Evolutionary conservation across 2,113 vertebrate species (phyloP).

Genomic region (Orcinus orca): DNA sequence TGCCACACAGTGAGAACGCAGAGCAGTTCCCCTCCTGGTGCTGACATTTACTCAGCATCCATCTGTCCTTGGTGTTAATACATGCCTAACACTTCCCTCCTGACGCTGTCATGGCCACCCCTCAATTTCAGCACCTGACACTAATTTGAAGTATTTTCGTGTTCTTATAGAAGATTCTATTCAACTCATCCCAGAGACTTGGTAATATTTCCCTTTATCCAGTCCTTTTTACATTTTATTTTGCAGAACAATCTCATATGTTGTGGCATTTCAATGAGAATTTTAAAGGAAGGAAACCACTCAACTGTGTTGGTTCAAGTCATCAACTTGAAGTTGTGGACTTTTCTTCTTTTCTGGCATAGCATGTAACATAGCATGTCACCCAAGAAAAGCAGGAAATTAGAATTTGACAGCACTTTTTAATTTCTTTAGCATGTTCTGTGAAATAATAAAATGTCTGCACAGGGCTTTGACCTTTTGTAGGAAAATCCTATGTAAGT

Average conservation of each 20-base stretch:
- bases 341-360: background rate
- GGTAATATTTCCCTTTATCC: background rate
- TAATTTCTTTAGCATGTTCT: background rate
- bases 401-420: background rate
- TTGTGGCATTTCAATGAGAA: background rate
- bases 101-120: background rate
- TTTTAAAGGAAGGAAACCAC: background rate
- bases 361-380: background rate
- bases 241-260: background rate
- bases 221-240: background rate
- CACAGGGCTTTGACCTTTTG: background rate
- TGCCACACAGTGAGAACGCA: background rate
- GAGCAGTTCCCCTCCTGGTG: background rate
- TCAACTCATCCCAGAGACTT: background rate
- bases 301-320: background rate
- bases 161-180: background rate
- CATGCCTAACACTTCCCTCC: background rate
- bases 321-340: background rate
- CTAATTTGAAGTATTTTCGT: background rate
- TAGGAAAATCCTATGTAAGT: background rate
- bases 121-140: background rate
- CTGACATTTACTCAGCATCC: background rate
- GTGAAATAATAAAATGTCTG: background rate
- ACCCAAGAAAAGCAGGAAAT: background rate
- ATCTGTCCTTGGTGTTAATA: background rate